A percentile compares a stretch with the other conserved stretches of the same genome.
These are phyloP conservation scores for Anniella stebbinsi DNA, from an alignment of 2,797 vertebrate genomes.

Conservation along the genomic window DNA sequence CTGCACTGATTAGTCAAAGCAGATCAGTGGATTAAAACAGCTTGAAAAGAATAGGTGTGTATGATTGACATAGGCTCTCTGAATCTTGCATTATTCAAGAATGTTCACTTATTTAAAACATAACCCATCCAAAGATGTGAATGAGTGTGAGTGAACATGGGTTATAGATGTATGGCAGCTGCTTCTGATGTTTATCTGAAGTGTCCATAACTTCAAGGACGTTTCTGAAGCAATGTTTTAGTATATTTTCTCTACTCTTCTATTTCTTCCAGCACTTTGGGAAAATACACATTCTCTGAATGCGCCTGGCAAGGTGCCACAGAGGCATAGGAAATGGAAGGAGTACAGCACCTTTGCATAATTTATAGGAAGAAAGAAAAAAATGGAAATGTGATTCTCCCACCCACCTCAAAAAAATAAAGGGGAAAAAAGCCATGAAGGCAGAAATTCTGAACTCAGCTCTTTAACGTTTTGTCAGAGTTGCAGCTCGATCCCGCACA, in stretches of 20 bases:
- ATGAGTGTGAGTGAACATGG: neutral
- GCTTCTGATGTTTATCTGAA: neutral
- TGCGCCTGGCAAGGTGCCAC: neutral
- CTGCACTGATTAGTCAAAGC: neutral
- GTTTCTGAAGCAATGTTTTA: neutral
- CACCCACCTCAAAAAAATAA: neutral
- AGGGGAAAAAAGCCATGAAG: neutral
- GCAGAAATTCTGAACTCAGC: neutral
- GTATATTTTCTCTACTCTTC: neutral
- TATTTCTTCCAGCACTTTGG: neutral
- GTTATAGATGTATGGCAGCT: neutral
- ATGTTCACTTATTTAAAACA: neutral
- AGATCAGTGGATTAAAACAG: neutral
- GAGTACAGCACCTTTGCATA: neutral
- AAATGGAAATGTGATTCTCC: neutral
- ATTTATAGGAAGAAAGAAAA: constrained; percentile 7
- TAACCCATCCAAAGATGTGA: neutral
- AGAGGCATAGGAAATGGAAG: constrained; percentile 8
- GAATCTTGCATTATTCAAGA: neutral
- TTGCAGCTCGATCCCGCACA: neutral
- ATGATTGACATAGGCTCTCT: neutral
- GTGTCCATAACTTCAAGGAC: neutral
- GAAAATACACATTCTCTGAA: neutral
- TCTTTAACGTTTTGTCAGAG: constrained; percentile 3
- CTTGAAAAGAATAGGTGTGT: neutral